Conservation (phyloP, 1,140 invertebrate species). For the Dinoponera quadriceps region DNA sequence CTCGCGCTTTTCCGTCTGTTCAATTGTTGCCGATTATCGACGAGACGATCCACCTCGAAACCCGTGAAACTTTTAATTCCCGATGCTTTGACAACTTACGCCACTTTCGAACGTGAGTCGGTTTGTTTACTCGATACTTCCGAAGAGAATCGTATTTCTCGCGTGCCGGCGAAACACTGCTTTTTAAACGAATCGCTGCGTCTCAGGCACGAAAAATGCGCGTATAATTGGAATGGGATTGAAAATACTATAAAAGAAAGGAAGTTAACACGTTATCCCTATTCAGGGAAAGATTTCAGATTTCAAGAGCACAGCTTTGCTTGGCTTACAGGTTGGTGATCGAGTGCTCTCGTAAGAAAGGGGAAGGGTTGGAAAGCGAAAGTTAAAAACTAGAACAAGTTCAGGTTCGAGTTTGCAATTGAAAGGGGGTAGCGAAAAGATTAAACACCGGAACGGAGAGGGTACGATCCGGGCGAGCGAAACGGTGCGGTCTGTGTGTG, state of each 20-base stretch:
- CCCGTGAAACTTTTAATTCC: no score
- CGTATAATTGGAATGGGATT: neutral
- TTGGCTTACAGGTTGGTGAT: constrained; percentile 80
- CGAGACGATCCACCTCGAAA: no score
- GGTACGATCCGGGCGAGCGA: constrained; percentile 31
- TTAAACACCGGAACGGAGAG: neutral
- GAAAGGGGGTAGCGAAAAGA: constrained; percentile 50
- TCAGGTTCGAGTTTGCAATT: constrained; percentile 36
- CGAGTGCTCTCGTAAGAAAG: constrained; percentile 53
- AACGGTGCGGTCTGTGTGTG: constrained; percentile 49
- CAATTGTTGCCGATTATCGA: no score
- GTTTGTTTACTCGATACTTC: no score
- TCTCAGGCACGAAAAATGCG: neutral
- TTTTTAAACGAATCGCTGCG: neutral
- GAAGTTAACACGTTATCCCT: constrained; percentile 36
- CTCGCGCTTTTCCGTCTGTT: no score
- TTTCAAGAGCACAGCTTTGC: constrained; percentile 71
- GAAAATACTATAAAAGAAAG: neutral
- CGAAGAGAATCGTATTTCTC: no score
- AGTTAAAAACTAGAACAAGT: neutral
- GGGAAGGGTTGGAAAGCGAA: constrained; percentile 51
- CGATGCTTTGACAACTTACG: no score
- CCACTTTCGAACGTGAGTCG: no score
- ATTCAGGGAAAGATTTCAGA: constrained; percentile 21
- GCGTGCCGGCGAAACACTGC: no score